Evolutionary conservation across 2,888 invertebrate genomes (phyloP).

Genomic region (Zonitis immaculata): DNA sequence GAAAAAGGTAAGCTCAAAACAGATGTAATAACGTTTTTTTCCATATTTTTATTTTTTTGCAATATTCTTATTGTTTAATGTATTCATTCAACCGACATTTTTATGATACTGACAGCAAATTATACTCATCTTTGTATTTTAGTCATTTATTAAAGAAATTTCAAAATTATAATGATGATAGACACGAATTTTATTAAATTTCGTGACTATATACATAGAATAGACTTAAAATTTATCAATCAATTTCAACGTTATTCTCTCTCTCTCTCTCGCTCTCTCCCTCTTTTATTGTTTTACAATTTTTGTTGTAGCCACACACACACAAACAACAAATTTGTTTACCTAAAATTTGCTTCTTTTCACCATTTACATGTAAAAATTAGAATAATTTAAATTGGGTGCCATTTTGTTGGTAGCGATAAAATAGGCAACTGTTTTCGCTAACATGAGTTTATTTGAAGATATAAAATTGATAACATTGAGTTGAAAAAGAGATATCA

Average conservation of each 20-base stretch:
- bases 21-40: not conserved
- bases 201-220: too few relatives aligned
- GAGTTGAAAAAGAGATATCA: too few relatives aligned
- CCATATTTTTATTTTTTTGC: not conserved
- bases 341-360: not conserved
- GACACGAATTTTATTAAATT: not conserved
- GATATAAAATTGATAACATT: too few relatives aligned
- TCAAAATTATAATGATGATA: not conserved
- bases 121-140: not conserved
- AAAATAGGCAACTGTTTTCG: too few relatives aligned
- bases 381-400: not conserved
- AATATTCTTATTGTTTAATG: not conserved
- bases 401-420: not conserved
- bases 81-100: not conserved
- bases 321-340: not conserved
- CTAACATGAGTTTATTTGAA: too few relatives aligned
- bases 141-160: not conserved
- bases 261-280: too few relatives aligned
- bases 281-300: too few relatives aligned
- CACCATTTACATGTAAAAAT: not conserved
- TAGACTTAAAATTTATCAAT: too few relatives aligned
- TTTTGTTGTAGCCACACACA: too few relatives aligned
- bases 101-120: not conserved
- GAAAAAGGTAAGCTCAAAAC: conserved; percentile 50
- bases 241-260: too few relatives aligned